phyloP scores from a whole-genome alignment of 2,113 vertebrate species.

The Siniperca chuatsi region DNA sequence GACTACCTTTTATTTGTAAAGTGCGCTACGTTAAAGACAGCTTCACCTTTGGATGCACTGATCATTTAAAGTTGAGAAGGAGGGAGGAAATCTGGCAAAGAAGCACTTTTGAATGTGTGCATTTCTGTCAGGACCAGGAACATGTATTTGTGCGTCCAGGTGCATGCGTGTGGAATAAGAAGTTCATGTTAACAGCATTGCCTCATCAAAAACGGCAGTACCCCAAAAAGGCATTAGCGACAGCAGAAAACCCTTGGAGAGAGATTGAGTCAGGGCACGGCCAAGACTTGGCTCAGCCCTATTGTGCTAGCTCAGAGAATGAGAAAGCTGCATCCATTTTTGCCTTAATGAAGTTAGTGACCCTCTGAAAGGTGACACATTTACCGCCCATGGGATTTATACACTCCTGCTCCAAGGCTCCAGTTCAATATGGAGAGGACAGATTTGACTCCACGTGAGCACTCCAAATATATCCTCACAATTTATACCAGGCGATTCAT shows the following conservation, averaged over 20 bases:
- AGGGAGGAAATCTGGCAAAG: conserved; percentile 5
- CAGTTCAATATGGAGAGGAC: conserved; percentile 79
- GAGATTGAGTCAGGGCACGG: conserved; percentile 68
- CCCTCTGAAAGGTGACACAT: conserved; percentile 88
- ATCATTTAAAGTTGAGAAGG: conserved; percentile 62
- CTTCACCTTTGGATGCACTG: conserved; percentile 80
- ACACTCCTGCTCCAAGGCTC: conserved; percentile 81
- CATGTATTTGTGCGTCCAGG: conserved; percentile 13
- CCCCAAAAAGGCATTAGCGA: conserved; percentile 69
- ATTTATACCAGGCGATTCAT: conserved; percentile 69
- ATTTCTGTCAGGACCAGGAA: background rate
- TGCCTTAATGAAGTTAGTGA: conserved; percentile 89
- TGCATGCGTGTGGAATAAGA: conserved; percentile 45
- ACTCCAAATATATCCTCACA: conserved; percentile 75
- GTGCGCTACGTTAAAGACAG: conserved; percentile 80
- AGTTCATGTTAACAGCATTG: conserved; percentile 67
- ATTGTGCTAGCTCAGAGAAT: conserved; percentile 79
- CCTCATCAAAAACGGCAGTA: conserved; percentile 69
- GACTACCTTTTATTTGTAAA: conserved; percentile 82
- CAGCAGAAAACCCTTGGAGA: conserved; percentile 67
- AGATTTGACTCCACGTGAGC: conserved; percentile 76
- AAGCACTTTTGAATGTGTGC: background rate
- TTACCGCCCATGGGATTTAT: conserved; percentile 86
- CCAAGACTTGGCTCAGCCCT: conserved; percentile 65
- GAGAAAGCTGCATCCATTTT: conserved; percentile 83